These are phyloP conservation scores for Meta bourneti DNA, from an alignment of 2,888 invertebrate genomes.

Conservation along the genomic window DNA sequence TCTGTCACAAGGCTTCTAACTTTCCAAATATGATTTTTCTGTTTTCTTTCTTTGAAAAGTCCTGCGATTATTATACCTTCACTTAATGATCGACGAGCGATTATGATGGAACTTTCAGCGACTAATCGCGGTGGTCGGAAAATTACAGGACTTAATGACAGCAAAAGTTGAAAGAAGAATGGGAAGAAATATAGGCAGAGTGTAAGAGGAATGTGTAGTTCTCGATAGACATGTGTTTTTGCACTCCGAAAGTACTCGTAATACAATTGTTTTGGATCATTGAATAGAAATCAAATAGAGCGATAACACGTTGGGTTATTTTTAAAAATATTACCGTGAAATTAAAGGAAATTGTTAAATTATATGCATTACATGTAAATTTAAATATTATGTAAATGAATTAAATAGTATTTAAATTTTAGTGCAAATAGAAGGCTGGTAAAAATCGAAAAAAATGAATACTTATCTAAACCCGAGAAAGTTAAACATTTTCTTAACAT, in stretches of 20 bases:
- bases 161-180: background rate
- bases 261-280: background rate
- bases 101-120: conserved; percentile 55
- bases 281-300: background rate
- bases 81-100: conserved; percentile 45
- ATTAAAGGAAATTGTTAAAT: too few relatives aligned
- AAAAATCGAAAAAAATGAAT: too few relatives aligned
- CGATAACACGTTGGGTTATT: too few relatives aligned
- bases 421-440: too few relatives aligned
- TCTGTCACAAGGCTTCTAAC: conserved; percentile 28
- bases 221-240: conserved; percentile 33
- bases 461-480: too few relatives aligned
- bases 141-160: conserved; percentile 43
- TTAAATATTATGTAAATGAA: too few relatives aligned
- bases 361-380: too few relatives aligned
- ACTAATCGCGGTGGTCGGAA: conserved; percentile 34
- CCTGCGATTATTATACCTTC: conserved; percentile 27
- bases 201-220: background rate
- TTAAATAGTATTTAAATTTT: too few relatives aligned
- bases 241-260: background rate
- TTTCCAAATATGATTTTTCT: conserved; percentile 24
- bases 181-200: conserved; percentile 6
- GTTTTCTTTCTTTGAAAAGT: conserved; percentile 20
- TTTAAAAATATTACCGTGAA: too few relatives aligned
- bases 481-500: too few relatives aligned